Conservation (phyloP, 2,797 vertebrate species). For the Sternotherus odoratus region DNA sequence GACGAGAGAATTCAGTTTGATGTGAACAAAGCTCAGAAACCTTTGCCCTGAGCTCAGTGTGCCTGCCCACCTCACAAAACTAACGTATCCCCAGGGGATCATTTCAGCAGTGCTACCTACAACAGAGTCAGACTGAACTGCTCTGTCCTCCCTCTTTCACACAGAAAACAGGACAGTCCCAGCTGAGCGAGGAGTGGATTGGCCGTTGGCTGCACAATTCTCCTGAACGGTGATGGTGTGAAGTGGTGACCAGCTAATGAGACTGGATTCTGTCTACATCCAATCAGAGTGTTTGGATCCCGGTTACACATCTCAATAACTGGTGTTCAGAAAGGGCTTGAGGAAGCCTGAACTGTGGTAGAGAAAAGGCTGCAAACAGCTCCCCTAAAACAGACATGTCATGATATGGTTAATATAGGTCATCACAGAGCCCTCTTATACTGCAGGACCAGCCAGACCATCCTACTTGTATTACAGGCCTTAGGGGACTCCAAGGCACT, state of each 20-base stretch:
- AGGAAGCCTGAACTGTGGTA: not conserved
- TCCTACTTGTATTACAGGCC: not conserved
- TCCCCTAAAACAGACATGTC: fast-evolving
- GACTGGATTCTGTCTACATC: too few species aligned
- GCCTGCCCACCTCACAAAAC: too few species aligned
- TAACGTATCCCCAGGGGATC: not conserved
- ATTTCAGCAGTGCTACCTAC: not conserved
- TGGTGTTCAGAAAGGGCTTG: not conserved
- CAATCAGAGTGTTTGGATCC: not conserved
- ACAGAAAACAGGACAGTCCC: not conserved
- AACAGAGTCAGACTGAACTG: not conserved
- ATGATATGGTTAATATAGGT: not conserved
- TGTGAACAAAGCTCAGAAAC: not conserved
- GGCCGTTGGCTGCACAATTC: not conserved
- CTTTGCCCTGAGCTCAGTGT: not conserved
- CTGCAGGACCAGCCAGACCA: not conserved
- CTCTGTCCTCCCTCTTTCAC: not conserved
- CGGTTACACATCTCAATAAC: not conserved
- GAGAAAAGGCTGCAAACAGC: not conserved
- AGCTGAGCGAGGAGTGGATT: not conserved
- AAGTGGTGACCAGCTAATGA: not conserved
- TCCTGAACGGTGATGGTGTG: not conserved
- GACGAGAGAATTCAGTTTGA: not conserved
- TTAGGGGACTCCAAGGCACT: not conserved
- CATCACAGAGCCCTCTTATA: not conserved